A percentile compares a stretch with the other conserved stretches of the same genome.
phyloP scores from a whole-genome alignment of 2,113 vertebrate genomes.

The Elachura formosa region DNA sequence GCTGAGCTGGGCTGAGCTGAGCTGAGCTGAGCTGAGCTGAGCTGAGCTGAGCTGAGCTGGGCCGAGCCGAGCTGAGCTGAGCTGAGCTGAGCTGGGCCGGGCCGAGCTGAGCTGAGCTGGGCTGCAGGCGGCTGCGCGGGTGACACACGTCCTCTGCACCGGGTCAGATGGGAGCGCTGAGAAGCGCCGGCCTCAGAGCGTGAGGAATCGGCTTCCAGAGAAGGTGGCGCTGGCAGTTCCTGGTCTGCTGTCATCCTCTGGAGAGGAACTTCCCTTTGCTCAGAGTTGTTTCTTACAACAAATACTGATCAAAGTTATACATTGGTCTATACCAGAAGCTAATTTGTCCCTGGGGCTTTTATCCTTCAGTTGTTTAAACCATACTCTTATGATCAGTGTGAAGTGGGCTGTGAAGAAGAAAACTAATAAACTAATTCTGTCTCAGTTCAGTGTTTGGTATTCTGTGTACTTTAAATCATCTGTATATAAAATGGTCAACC shows the following conservation, averaged over 20 bases:
- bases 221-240: neutral
- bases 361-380: neutral
- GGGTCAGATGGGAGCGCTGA: neutral
- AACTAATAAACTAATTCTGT: neutral
- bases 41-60: too few relatives aligned
- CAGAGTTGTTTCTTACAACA: neutral
- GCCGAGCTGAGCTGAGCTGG: too few relatives aligned
- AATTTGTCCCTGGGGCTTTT: neutral
- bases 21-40: too few relatives aligned
- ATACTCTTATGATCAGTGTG: neutral
- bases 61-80: too few relatives aligned
- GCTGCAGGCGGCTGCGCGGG: too few relatives aligned
- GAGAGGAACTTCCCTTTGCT: neutral
- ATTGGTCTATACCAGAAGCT: neutral
- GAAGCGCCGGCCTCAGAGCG: neutral
- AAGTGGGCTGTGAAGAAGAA: neutral
- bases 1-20: too few relatives aligned
- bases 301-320: neutral
- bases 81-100: too few relatives aligned
- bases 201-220: neutral
- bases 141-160: neutral
- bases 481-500: neutral
- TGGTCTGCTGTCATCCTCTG: neutral
- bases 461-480: neutral
- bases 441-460: neutral